These are phyloP conservation scores for Gasteruption jaculator DNA, from an alignment of 2,888 invertebrate species.

Conservation along the genomic window DNA sequence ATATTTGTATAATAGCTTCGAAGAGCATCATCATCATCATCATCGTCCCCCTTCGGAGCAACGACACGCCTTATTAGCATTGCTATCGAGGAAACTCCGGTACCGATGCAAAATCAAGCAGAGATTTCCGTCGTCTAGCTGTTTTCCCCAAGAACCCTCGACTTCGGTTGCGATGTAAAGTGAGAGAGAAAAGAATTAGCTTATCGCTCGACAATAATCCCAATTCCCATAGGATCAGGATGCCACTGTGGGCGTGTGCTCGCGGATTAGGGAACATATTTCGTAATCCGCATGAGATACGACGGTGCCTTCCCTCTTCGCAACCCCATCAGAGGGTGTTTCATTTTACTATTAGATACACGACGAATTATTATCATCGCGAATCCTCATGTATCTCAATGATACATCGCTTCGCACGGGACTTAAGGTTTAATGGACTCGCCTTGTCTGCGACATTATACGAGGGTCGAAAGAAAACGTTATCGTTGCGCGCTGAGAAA, in stretches of 20 bases:
- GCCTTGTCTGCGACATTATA: no score
- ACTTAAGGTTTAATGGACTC: constrained; percentile 49
- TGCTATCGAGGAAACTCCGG: no score
- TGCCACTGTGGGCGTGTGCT: constrained; percentile 40
- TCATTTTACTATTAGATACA: constrained; percentile 18
- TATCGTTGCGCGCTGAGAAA: no score
- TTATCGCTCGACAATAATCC: constrained; percentile 41
- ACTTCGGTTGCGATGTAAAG: constrained; percentile 5
- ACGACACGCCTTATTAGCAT: no score
- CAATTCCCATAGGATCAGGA: constrained; percentile 30
- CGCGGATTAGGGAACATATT: constrained; percentile 45
- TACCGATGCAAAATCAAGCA: no score
- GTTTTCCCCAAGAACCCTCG: constrained; percentile 20
- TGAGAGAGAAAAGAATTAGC: constrained; percentile 36
- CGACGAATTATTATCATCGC: constrained; percentile 42
- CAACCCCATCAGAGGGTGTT: constrained; percentile 36
- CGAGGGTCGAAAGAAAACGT: no score
- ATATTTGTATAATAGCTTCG: no score
- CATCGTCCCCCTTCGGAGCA: no score
- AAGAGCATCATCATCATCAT: no score
- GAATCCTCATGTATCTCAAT: constrained; percentile 44
- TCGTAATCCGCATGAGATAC: constrained; percentile 46
- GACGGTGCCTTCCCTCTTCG: constrained; percentile 26
- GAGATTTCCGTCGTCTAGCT: constrained; percentile 23
- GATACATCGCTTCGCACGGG: constrained; percentile 51